These are phyloP conservation scores for Alfaro cultratus DNA, from an alignment of 2,797 vertebrate species.

Conservation along the genomic window DNA sequence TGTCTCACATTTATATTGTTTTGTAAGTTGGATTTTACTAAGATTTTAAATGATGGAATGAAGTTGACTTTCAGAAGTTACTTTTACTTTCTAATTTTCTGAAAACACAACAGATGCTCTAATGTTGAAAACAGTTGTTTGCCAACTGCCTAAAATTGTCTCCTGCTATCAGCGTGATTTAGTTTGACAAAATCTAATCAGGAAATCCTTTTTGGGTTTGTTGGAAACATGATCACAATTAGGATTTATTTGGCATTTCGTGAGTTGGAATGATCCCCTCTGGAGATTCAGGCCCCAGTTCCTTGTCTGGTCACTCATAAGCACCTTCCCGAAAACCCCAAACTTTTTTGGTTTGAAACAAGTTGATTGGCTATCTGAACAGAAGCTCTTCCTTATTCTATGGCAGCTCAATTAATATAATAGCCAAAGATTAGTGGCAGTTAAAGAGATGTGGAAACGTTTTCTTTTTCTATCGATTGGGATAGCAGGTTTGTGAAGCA, in stretches of 20 bases:
- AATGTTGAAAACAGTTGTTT: conserved; percentile 69
- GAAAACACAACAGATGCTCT: conserved; percentile 27
- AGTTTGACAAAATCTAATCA: conserved; percentile 36
- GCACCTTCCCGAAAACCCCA: conserved; percentile 9
- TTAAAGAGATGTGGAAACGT: conserved; percentile 26
- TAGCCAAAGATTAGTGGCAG: conserved; percentile 13
- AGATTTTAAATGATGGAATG: background rate
- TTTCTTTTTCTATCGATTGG: conserved; percentile 51
- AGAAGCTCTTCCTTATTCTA: conserved; percentile 19
- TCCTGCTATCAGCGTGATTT: conserved; percentile 67
- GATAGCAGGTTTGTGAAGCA: conserved; percentile 37
- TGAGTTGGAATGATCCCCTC: conserved; percentile 25
- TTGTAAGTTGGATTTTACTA: conserved; percentile 4
- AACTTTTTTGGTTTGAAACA: conserved; percentile 20
- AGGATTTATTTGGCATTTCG: conserved; percentile 40
- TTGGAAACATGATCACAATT: conserved; percentile 30
- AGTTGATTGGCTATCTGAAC: conserved; percentile 18
- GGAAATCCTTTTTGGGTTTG: conserved; percentile 22
- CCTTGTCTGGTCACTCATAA: conserved; percentile 24
- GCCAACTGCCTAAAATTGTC: conserved; percentile 83
- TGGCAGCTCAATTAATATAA: conserved; percentile 24
- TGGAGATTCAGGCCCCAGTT: conserved; percentile 20
- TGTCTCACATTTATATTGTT: conserved; percentile 10
- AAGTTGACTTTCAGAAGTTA: conserved; percentile 24
- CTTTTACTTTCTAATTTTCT: background rate